phyloP scores from a whole-genome alignment of 2,888 invertebrate species.

The Tuta absoluta region DNA sequence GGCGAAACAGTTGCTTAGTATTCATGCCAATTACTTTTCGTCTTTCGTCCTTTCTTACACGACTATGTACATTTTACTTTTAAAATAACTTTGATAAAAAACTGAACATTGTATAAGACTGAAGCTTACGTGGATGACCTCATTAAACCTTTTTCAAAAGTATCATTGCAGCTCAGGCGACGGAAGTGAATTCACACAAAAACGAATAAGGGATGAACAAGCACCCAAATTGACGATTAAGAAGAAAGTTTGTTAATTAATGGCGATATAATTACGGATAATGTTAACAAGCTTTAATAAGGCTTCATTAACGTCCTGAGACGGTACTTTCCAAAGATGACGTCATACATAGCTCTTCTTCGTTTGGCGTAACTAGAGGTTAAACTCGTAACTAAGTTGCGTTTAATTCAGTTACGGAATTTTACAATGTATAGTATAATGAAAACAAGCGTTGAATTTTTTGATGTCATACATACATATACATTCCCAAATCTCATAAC shows the following conservation, averaged over 20 bases:
- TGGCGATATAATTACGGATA: slow-evolving; percentile 20
- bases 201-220: background rate
- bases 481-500: no score
- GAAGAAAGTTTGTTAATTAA: slow-evolving; percentile 32
- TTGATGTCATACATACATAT: no score
- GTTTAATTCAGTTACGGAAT: no score
- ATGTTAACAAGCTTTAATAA: slow-evolving; percentile 28
- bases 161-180: background rate
- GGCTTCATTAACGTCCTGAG: slow-evolving; percentile 27
- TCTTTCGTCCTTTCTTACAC: no score
- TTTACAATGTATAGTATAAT: no score
- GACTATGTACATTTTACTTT: no score
- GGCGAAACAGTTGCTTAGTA: no score
- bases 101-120: background rate
- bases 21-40: no score
- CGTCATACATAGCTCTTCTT: slow-evolving; percentile 25
- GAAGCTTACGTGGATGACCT: background rate
- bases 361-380: slow-evolving; percentile 1
- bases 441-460: no score
- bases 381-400: background rate
- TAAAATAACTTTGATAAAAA: background rate
- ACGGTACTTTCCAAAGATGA: slow-evolving; percentile 31
- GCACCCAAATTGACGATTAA: slow-evolving; percentile 26
- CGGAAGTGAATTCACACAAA: slow-evolving; percentile 1
- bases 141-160: background rate